Conservation (phyloP, 2,888 invertebrate genomes). For the Aleiodes testaceus region DNA sequence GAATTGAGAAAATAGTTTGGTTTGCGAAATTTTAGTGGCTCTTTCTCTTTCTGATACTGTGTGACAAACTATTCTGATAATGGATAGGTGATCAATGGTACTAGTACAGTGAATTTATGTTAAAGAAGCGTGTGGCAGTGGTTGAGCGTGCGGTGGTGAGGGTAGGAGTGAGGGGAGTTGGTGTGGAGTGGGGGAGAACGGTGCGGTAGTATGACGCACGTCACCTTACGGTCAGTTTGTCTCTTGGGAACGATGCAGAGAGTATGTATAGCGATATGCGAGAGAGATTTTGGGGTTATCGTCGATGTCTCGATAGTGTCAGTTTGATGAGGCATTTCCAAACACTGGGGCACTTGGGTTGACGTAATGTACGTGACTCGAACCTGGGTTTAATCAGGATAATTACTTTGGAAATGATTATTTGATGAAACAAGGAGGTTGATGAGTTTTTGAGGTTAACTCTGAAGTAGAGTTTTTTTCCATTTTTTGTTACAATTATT, state of each 20-base stretch:
- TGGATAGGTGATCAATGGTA: conserved; percentile 68
- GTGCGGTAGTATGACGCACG: background rate
- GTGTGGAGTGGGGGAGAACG: background rate
- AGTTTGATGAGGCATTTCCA: background rate
- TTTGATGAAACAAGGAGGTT: no score
- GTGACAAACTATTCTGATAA: conserved; percentile 67
- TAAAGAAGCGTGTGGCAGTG: background rate
- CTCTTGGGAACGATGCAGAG: conserved; percentile 54
- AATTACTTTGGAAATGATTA: no score
- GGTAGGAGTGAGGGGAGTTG: background rate
- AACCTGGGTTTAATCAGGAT: no score
- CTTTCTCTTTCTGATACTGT: conserved; percentile 47
- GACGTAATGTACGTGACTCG: no score
- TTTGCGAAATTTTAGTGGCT: conserved; percentile 4
- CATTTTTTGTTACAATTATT: no score
- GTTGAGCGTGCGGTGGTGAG: background rate
- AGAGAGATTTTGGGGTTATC: no score
- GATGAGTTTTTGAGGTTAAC: no score
- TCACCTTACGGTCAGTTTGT: conserved; percentile 43
- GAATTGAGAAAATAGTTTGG: conserved; percentile 35
- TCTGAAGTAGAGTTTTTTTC: no score
- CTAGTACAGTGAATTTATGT: background rate
- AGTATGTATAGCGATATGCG: background rate
- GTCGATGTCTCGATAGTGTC: conserved; percentile 1
- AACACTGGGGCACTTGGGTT: no score